A percentile compares a stretch with the other conserved stretches of the same genome.
These are phyloP conservation scores for Amphipyra tragopoginis DNA, from an alignment of 2,888 invertebrate genomes.

Conservation along the genomic window DNA sequence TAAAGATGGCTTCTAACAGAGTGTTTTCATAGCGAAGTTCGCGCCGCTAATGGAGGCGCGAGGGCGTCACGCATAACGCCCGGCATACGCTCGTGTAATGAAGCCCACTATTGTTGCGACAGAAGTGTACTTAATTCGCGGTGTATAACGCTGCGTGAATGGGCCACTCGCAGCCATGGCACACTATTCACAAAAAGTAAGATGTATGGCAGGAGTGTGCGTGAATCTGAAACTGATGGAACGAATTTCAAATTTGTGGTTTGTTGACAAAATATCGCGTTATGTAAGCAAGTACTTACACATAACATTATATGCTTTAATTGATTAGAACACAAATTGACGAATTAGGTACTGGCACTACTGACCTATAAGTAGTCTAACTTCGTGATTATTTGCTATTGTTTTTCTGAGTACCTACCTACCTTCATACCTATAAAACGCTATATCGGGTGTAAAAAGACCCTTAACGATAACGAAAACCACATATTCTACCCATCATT, in stretches of 20 bases:
- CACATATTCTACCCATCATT: no score
- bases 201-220: constrained; percentile 57
- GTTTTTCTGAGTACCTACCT: no score
- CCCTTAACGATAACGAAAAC: no score
- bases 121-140: constrained; percentile 84
- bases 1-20: constrained; percentile 79
- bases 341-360: no score
- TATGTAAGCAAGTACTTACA: not conserved
- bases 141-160: constrained; percentile 67
- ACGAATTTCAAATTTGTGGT: constrained; percentile 53
- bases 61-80: constrained; percentile 86
- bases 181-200: constrained; percentile 72
- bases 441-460: no score
- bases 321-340: no score
- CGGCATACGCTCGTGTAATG: constrained; percentile 86
- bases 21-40: constrained; percentile 85
- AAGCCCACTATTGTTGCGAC: constrained; percentile 84
- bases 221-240: constrained; percentile 52
- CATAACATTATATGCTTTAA: no score
- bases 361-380: no score
- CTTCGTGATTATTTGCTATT: no score
- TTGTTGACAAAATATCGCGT: constrained; percentile 27
- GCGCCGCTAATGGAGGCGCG: constrained; percentile 79
- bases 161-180: constrained; percentile 63
- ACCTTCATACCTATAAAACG: no score